Conservation (phyloP, 2,113 vertebrate genomes). For the Hypanus sabinus region DNA sequence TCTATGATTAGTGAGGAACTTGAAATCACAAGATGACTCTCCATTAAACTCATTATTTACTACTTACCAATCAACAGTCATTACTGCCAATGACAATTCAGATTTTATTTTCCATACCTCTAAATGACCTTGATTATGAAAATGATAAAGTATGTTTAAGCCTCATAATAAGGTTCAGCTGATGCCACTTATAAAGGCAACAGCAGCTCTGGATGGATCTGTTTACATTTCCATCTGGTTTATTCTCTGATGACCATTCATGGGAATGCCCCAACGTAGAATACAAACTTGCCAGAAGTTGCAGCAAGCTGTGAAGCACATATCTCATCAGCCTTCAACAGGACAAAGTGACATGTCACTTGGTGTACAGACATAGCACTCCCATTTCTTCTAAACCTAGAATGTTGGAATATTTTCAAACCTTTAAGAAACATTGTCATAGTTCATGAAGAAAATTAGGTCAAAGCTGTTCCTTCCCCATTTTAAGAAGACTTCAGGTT, state of each 20-base stretch:
- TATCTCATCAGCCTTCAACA: background rate
- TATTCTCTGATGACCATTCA: background rate
- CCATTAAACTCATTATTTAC: constrained; percentile 15
- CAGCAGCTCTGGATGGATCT: background rate
- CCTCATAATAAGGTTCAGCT: background rate
- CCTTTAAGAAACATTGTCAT: background rate
- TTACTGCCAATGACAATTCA: background rate
- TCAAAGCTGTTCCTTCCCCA: background rate
- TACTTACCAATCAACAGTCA: background rate
- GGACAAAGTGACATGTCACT: background rate
- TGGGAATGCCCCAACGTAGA: background rate
- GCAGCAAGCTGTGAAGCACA: background rate
- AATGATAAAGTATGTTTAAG: background rate
- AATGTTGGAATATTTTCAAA: background rate
- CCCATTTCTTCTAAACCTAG: background rate
- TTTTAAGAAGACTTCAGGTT: background rate
- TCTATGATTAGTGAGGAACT: background rate
- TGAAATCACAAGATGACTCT: background rate
- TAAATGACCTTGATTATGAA: background rate
- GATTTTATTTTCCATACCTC: background rate
- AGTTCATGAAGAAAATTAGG: background rate
- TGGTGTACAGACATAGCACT: background rate
- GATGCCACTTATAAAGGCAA: background rate
- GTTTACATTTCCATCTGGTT: background rate
- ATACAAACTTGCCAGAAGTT: background rate